A percentile compares a stretch with the other conserved stretches of the same genome.
Conservation (phyloP, 2,113 vertebrate genomes). For the Dermatemys mawii region DNA sequence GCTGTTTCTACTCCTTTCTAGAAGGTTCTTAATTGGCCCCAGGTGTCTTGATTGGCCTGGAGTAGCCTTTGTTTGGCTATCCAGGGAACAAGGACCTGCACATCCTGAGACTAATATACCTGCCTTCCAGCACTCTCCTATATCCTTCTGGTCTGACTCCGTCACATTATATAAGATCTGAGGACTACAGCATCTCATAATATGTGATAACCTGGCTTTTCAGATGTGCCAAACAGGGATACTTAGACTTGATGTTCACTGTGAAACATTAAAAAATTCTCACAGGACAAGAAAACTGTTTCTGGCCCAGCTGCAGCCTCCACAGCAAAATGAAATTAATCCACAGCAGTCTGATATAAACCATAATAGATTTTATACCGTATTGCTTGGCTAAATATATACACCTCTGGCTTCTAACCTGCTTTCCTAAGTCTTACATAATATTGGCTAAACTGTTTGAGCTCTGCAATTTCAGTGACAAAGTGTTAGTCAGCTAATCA, state of each 20-base stretch:
- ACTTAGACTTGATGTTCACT: slow-evolving; percentile 39
- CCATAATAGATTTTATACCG: not conserved
- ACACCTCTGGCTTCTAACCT: not conserved
- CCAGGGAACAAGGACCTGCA: no score
- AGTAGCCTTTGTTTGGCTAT: no score
- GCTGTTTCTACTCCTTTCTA: no score
- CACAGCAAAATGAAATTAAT: not conserved
- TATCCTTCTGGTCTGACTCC: no score
- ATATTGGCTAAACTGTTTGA: not conserved
- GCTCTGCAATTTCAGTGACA: slow-evolving; percentile 11
- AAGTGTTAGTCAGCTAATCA: slow-evolving; percentile 40
- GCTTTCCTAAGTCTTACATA: not conserved
- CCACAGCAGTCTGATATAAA: accelerated
- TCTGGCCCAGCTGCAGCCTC: not conserved
- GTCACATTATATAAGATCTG: slow-evolving; percentile 16
- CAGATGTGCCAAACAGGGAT: slow-evolving; percentile 54
- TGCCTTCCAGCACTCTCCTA: no score
- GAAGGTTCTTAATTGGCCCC: no score
- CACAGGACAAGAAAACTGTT: not conserved
- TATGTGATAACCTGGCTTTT: slow-evolving; percentile 39
- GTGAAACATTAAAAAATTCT: slow-evolving; percentile 54
- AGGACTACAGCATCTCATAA: slow-evolving; percentile 25
- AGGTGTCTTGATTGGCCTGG: no score
- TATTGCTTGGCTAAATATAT: not conserved
- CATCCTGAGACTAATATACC: no score